A percentile compares a stretch with the other conserved stretches of the same genome.
These are phyloP conservation scores for Sterna hirundo DNA, from an alignment of 2,113 vertebrate genomes.

Conservation along the genomic window DNA sequence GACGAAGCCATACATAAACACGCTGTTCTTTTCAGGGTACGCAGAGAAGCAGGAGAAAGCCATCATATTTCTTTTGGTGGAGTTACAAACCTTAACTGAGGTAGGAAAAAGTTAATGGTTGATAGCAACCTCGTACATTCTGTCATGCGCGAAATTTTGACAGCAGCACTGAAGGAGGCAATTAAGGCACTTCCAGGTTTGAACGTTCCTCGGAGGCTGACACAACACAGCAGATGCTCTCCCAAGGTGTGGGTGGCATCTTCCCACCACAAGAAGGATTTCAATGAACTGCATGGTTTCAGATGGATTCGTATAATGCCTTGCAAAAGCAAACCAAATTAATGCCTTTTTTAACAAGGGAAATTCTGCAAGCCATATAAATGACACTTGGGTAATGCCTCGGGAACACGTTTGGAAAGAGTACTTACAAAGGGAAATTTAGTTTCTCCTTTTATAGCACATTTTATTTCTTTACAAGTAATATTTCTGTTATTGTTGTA, in stretches of 20 bases:
- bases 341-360: neutral
- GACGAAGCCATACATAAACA: neutral
- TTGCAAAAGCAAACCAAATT: neutral
- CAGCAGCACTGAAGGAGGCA: neutral
- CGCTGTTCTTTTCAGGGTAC: fast-evolving
- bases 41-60: neutral
- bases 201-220: neutral
- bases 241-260: neutral
- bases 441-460: neutral
- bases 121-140: fast-evolving
- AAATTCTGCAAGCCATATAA: neutral
- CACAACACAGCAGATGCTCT: neutral
- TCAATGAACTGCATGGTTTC: neutral
- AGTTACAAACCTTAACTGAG: neutral
- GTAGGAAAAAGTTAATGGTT: neutral
- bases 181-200: neutral
- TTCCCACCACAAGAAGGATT: neutral
- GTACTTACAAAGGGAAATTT: neutral
- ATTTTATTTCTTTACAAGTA: neutral
- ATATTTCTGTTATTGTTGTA: neutral
- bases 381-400: neutral
- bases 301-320: neutral
- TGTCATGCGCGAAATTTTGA: fast-evolving
- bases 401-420: neutral
- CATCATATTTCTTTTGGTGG: fast-evolving